Percentiles rank a stretch among this genome's conserved stretches.
Evolutionary conservation across 2,888 invertebrate genomes (phyloP).

Genomic region (Nezara viridula): DNA sequence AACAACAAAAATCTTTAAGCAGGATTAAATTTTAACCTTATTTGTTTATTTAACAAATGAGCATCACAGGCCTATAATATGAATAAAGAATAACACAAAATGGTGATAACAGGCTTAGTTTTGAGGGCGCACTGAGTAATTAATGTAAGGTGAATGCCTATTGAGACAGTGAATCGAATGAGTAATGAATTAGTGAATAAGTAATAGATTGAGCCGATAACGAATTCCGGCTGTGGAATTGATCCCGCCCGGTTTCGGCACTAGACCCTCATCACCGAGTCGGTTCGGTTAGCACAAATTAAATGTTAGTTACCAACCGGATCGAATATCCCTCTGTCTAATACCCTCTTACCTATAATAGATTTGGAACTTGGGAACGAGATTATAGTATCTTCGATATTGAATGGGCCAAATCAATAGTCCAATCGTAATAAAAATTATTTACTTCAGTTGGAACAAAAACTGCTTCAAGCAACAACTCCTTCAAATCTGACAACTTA

Average conservation of each 20-base stretch:
- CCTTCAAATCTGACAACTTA: too few species aligned
- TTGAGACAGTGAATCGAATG: conserved; percentile 10
- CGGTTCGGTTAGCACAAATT: conserved; percentile 25
- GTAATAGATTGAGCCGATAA: conserved; percentile 44
- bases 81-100: neutral
- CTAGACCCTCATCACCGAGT: conserved; percentile 31
- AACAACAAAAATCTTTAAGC: too few species aligned
- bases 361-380: neutral
- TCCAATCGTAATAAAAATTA: neutral
- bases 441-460: too few species aligned
- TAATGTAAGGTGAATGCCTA: conserved; percentile 16
- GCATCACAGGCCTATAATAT: neutral
- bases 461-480: too few species aligned
- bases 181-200: conserved; percentile 47
- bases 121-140: neutral
- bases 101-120: neutral
- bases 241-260: conserved; percentile 7
- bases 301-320: conserved; percentile 8
- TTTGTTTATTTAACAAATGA: neutral
- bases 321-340: neutral
- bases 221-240: conserved; percentile 49
- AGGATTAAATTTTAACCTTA: neutral
- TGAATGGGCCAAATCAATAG: neutral
- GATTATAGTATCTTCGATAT: neutral
- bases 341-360: neutral